phyloP scores from a whole-genome alignment of 2,888 invertebrate species.

The Thereva nobilitata region DNA sequence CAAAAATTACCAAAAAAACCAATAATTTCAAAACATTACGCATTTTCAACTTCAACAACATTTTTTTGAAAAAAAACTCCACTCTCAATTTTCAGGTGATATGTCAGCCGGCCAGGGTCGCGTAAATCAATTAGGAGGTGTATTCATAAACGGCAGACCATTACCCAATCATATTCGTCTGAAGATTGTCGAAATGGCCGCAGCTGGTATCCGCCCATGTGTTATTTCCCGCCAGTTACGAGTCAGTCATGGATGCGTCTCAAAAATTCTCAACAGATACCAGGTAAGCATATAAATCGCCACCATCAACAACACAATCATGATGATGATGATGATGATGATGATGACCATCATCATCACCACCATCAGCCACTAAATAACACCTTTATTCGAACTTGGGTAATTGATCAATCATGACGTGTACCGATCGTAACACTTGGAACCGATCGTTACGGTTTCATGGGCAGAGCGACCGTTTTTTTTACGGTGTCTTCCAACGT shows the following conservation, averaged over 20 bases:
- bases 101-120: conserved; percentile 81
- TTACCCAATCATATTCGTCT: conserved; percentile 91
- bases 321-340: too few relatives aligned
- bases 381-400: background rate
- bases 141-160: conserved; percentile 96
- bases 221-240: conserved; percentile 92
- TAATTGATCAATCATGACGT: conserved; percentile 31
- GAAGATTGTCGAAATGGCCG: conserved; percentile 96
- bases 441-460: conserved; percentile 18
- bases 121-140: conserved; percentile 93
- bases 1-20: too few relatives aligned
- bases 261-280: conserved; percentile 92
- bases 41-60: too few relatives aligned
- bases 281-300: conserved; percentile 60
- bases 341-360: too few relatives aligned
- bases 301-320: too few relatives aligned
- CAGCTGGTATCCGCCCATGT: conserved; percentile 91
- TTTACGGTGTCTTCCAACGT: background rate
- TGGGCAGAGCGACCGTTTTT: background rate
- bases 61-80: too few relatives aligned
- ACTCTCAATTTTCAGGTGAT: conserved; percentile 47
- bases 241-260: conserved; percentile 96
- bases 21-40: too few relatives aligned
- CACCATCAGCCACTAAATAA: too few relatives aligned
- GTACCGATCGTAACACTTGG: conserved; percentile 14